phyloP scores from a whole-genome alignment of 1,140 invertebrate species.

The Nephila pilipes region DNA sequence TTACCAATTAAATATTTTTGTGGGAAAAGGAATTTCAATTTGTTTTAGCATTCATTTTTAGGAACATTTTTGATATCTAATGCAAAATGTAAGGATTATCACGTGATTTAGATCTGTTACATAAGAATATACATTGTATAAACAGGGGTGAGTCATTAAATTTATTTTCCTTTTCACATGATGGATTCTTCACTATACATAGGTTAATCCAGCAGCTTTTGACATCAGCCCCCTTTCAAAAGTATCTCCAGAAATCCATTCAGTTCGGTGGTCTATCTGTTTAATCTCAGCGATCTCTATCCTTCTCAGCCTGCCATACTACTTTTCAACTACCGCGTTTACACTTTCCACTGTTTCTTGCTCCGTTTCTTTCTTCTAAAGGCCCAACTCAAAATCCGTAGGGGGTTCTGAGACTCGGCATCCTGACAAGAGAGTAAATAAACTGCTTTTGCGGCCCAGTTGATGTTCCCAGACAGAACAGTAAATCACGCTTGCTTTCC shows the following conservation, averaged over 20 bases:
- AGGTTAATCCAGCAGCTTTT: not conserved
- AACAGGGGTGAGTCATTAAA: too few relatives aligned
- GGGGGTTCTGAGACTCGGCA: constrained; percentile 8
- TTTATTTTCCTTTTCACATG: too few relatives aligned
- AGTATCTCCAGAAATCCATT: not conserved
- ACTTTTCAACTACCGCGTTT: constrained; percentile 47
- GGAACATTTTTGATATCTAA: too few relatives aligned
- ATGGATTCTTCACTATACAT: too few relatives aligned
- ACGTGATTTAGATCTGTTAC: too few relatives aligned
- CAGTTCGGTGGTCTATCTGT: not conserved
- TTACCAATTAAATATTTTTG: too few relatives aligned
- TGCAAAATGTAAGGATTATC: too few relatives aligned
- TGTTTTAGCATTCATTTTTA: too few relatives aligned
- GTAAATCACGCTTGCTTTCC: constrained; percentile 70
- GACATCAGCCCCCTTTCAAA: not conserved
- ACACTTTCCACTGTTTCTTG: constrained; percentile 16
- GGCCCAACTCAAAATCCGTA: constrained; percentile 8
- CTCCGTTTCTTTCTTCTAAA: constrained; percentile 22
- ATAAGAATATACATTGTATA: too few relatives aligned
- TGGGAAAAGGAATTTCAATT: too few relatives aligned
- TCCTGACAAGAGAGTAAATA: constrained; percentile 75
- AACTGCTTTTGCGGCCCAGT: constrained; percentile 73
- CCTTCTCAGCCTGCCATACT: not conserved
- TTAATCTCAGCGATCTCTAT: not conserved
- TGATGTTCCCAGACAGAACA: constrained; percentile 67